Percentiles rank a stretch among this genome's conserved stretches.
Evolutionary conservation across 2,888 invertebrate species (phyloP).

Genomic region (Chorisops tibialis): DNA sequence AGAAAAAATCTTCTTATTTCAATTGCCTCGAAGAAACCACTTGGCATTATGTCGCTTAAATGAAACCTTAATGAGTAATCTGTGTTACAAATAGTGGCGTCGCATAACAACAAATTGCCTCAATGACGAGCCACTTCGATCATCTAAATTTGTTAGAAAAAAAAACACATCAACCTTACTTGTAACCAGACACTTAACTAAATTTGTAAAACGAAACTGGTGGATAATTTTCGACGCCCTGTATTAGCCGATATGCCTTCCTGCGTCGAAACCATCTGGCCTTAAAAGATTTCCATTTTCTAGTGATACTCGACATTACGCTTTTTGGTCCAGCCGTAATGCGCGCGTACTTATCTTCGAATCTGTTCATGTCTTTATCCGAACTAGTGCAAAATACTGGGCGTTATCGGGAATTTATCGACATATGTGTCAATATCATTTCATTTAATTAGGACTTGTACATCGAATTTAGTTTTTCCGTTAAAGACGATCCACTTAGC

Average conservation of each 20-base stretch:
- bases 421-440: constrained; percentile 34
- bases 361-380: not conserved
- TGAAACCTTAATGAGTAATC: constrained; percentile 30
- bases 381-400: constrained; percentile 28
- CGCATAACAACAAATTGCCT: constrained; percentile 28
- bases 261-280: constrained; percentile 22
- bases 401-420: constrained; percentile 28
- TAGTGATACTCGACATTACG: not conserved
- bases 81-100: constrained; percentile 29
- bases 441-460: constrained; percentile 18
- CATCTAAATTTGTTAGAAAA: no score
- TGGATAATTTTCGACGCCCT: constrained; percentile 29
- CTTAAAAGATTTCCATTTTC: not conserved
- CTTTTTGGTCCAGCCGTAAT: not conserved
- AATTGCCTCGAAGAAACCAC: not conserved
- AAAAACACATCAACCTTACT: not conserved
- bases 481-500: constrained; percentile 25
- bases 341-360: not conserved
- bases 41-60: constrained; percentile 20
- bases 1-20: not conserved
- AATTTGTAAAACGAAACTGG: constrained; percentile 28
- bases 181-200: constrained; percentile 30
- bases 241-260: constrained; percentile 27
- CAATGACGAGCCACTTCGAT: not conserved
- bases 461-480: constrained; percentile 15